Evolutionary conservation across 2,888 invertebrate species (phyloP).

Genomic region (Peribatodes rhomboidaria): DNA sequence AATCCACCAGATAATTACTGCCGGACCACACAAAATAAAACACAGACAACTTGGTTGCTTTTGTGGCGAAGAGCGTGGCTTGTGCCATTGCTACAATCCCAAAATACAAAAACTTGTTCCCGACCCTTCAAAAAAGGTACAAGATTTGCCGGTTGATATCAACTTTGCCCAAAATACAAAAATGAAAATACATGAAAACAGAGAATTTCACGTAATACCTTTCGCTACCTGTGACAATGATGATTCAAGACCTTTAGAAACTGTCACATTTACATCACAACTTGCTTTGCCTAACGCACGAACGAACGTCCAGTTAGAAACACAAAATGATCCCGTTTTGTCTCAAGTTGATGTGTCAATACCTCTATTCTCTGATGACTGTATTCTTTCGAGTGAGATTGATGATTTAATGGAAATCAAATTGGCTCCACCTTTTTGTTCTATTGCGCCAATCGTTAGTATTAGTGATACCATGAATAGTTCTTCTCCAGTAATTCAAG

Average conservation of each 20-base stretch:
- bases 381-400: constrained; percentile 24
- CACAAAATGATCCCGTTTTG: constrained; percentile 25
- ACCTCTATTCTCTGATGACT: constrained; percentile 17
- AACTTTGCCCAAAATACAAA: constrained; percentile 14
- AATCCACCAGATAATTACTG: constrained; percentile 14
- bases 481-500: constrained; percentile 25
- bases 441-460: constrained; percentile 25
- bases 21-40: constrained; percentile 16
- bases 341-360: constrained; percentile 17
- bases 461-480: constrained; percentile 25
- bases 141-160: constrained; percentile 12
- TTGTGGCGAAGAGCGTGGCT: constrained; percentile 16
- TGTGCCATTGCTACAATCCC: constrained; percentile 18
- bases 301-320: constrained; percentile 24
- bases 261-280: constrained; percentile 16
- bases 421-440: constrained; percentile 23
- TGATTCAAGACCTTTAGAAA: constrained; percentile 17
- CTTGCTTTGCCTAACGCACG: constrained; percentile 12
- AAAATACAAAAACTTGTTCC: constrained; percentile 17
- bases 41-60: constrained; percentile 11
- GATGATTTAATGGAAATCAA: constrained; percentile 25
- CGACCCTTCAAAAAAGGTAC: constrained; percentile 9
- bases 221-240: constrained; percentile 20
- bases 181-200: constrained; percentile 23
- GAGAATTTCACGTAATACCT: constrained; percentile 25